A percentile compares a stretch with the other conserved stretches of the same genome.
Conservation (phyloP, 1,140 invertebrate species). For the Aphelinus certus region DNA sequence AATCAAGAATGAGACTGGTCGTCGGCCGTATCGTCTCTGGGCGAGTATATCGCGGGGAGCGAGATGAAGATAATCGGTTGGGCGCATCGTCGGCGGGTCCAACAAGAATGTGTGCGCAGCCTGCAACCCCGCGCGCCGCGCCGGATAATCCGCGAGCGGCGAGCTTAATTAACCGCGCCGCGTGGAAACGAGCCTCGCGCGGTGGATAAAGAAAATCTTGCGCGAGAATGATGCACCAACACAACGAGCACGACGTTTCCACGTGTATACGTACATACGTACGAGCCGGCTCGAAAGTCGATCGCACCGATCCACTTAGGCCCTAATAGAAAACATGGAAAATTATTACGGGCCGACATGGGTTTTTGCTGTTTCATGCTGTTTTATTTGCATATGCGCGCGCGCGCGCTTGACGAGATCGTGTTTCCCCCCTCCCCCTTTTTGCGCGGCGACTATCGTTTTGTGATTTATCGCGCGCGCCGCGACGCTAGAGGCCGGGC, state of each 20-base stretch:
- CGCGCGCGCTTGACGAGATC: too few relatives aligned
- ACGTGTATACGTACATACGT: too few relatives aligned
- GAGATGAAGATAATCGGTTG: constrained; percentile 32
- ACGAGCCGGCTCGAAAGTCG: too few relatives aligned
- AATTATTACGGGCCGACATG: neutral
- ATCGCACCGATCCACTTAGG: neutral
- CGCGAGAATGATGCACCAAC: neutral
- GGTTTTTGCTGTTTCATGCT: too few relatives aligned
- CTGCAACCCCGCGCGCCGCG: constrained; percentile 32
- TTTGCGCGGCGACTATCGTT: too few relatives aligned
- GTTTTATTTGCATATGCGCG: too few relatives aligned
- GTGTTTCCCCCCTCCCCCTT: too few relatives aligned
- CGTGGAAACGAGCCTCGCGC: neutral
- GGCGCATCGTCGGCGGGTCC: constrained; percentile 20
- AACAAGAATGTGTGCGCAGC: constrained; percentile 20
- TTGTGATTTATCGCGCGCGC: too few relatives aligned
- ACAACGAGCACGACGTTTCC: too few relatives aligned
- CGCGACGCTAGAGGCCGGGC: too few relatives aligned
- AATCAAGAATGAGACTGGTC: neutral
- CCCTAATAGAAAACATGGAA: constrained; percentile 15
- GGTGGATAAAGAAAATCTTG: constrained; percentile 8
- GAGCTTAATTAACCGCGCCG: constrained; percentile 32
- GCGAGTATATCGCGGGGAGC: too few relatives aligned
- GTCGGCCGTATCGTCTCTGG: neutral
- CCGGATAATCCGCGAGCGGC: constrained; percentile 20